Evolutionary conservation across 1,140 invertebrate species (phyloP), one percentile per base, ranked within the genome.

Genomic region (Protaetia brevitarsis): DNA sequence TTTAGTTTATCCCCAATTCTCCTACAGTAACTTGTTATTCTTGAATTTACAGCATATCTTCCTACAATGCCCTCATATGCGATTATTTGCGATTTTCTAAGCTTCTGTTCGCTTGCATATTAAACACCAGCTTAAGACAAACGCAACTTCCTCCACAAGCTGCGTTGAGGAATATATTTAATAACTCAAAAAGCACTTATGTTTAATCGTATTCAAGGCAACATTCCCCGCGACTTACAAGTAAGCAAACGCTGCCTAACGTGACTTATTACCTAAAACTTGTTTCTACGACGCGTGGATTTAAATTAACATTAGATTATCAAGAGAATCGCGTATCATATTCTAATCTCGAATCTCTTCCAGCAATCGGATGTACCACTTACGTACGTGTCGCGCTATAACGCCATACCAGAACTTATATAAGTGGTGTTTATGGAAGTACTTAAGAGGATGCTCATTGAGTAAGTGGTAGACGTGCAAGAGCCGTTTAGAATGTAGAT

Each of bases 261-360:
- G 34, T 37, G 16, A 16, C 16, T 37, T 37, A 37, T 16, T 37
- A 37, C 34, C 11, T 37, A 16, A 16, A 37, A 16, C 34, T 3
- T 37, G 11, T 13, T 37, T 3, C 34, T 37, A 37, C 34, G 34
- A 37, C 16, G 34, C 34, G 34, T 3, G 34, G 34, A 37, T 37
- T 37, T 37, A 37, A 37, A 37, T 37, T 37, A 37, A 16, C 34
- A 37, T 37, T n/a, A 37, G 34, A 37, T 37, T 37, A 37, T 37
- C 34, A 37, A 10, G 11, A 16, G 34, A 37, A 37, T 37, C 34
- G 34, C 34, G 34, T 37, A 37, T 37, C 34, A 37, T 13, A 37
- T 37, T 16, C 34, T 37, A 37, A 37, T 37, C 34, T 37, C 5
- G 34, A 37, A 37, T 16, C 34, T 37, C 16, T 37, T 37, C n/a